Evolutionary conservation across 2,113 vertebrate genomes (phyloP).

Genomic region (Sterna hirundo): DNA sequence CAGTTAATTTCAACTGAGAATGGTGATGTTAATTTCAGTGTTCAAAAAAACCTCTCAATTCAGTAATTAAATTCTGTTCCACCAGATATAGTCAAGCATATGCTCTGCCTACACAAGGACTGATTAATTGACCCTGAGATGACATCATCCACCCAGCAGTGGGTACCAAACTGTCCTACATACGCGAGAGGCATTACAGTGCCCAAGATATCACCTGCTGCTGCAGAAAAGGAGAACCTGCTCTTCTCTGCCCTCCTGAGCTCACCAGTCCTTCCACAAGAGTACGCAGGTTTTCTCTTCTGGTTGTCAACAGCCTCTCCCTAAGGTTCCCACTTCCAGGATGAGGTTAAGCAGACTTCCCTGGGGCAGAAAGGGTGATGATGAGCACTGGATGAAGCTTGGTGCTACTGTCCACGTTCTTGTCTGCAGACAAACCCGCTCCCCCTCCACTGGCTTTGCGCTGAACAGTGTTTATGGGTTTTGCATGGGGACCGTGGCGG

Average conservation of each 20-base stretch:
- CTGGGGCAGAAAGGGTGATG: background rate
- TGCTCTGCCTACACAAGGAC: conserved; percentile 31
- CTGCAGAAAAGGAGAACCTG: background rate
- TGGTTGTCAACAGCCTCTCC: background rate
- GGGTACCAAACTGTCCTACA: background rate
- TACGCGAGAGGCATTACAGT: background rate
- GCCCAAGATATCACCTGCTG: background rate
- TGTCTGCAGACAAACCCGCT: background rate
- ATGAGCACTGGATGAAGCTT: background rate
- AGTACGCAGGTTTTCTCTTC: background rate
- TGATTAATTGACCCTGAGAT: conserved; percentile 40
- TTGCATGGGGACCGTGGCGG: background rate
- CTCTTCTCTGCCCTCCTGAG: background rate
- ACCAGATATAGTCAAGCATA: background rate
- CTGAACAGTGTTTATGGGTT: background rate
- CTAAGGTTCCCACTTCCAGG: background rate
- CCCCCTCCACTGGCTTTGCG: background rate
- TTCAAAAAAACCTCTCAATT: background rate
- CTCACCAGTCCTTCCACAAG: background rate
- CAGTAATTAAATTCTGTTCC: conserved; percentile 33
- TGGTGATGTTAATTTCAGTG: background rate
- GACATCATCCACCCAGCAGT: background rate
- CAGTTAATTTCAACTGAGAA: background rate
- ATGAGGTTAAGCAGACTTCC: background rate
- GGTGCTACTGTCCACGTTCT: background rate